Evolutionary conservation across 2,797 vertebrate genomes (phyloP), one percentile per base, ranked within the genome.

Genomic region (Eutrigla gurnardus): DNA sequence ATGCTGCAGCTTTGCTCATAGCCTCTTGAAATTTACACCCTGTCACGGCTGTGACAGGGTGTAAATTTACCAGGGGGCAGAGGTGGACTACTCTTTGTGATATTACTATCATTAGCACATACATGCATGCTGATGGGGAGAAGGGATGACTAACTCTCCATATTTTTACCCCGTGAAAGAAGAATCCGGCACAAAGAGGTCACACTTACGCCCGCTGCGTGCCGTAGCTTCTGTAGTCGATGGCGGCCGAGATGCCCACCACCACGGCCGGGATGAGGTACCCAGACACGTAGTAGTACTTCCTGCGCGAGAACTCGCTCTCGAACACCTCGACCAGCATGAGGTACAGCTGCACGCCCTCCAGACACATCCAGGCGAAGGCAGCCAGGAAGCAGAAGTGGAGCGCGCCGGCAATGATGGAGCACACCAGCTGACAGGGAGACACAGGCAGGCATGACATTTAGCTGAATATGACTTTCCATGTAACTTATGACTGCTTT

Each of bases 281-380:
- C 65, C 97, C 98, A 32, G 95, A 96, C 69, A 97, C 88, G 72
- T 99, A 99, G 88, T 98, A 99, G 90, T 99, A 99, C 89, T 98
- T 99, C 86, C 96, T 95, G 87, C 98, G 97, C 35, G 98, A 99
- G 94, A 97, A 98, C 92, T 99, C 98, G 81, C 97, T 99, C 93
- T 99, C 98, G 65, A 99, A 99, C 83, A 99, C 97, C 93, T 99
- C 98, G 25, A 98, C 96, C 88, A 99, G 94, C 97, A 99, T 98
- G 88, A 99, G 94, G 93, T 99, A 99, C 76, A 99, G 96, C 91
- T 99, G 98, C 66, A 99, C 96, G 40, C 96, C 97, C 94, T 99
- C 98, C 89, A 99, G 92, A 89, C 97, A 98, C 97, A 99, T 98
- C 98, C 98, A 99, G 82, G 96, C 94, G 87, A 99, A 99, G 5